Percentiles rank a stretch among this genome's conserved stretches.
Evolutionary conservation across 1,140 invertebrate genomes (phyloP).

Genomic region (Drosophila tristis): DNA sequence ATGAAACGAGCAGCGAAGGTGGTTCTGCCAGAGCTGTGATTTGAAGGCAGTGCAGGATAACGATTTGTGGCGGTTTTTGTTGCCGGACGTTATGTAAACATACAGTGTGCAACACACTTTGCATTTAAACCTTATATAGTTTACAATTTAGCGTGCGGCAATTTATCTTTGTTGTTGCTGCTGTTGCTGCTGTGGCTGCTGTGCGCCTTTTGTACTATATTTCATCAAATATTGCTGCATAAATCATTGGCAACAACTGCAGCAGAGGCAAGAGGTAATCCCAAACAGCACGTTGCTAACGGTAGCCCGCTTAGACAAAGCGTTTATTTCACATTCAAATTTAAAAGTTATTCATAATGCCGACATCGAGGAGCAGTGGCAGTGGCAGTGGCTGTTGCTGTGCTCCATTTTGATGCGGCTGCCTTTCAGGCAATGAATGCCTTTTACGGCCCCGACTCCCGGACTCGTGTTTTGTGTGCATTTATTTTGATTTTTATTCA

Average conservation of each 20-base stretch:
- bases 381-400: constrained; percentile 11
- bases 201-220: constrained; percentile 79
- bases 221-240: constrained; percentile 80
- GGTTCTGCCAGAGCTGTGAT: too few species aligned
- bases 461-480: constrained; percentile 62
- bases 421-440: constrained; percentile 55
- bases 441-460: constrained; percentile 44
- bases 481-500: constrained; percentile 76
- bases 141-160: constrained; percentile 75
- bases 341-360: constrained; percentile 82
- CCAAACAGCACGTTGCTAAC: constrained; percentile 70
- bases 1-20: too few species aligned
- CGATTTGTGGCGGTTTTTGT: constrained; percentile 9
- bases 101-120: constrained; percentile 40
- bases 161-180: constrained; percentile 69
- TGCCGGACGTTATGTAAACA: constrained; percentile 55
- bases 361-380: constrained; percentile 41
- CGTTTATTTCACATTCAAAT: constrained; percentile 83
- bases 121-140: constrained; percentile 76
- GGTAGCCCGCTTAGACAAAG: constrained; percentile 79
- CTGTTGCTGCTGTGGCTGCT: constrained; percentile 40
- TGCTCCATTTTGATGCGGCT: constrained; percentile 76
- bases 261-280: constrained; percentile 14
- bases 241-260: constrained; percentile 67
- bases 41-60: too few species aligned